Conservation (phyloP, 2,888 invertebrate species). For the Coenonympha arcania region DNA sequence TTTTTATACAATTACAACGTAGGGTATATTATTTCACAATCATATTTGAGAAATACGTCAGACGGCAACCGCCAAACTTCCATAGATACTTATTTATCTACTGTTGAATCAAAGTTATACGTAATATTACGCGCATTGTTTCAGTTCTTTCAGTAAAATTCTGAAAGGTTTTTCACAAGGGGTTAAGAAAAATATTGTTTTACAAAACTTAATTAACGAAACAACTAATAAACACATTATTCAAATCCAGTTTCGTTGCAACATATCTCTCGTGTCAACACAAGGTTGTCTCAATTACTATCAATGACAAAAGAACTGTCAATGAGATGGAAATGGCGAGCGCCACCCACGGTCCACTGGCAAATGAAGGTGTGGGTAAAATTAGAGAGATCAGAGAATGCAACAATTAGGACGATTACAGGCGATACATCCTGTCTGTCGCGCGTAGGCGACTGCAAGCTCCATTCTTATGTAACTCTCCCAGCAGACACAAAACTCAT, state of each 20-base stretch:
- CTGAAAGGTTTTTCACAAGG: too few species aligned
- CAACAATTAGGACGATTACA: conserved; percentile 58
- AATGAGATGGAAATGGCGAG: conserved; percentile 40
- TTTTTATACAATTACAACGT: too few species aligned
- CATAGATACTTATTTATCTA: too few species aligned
- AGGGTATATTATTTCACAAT: too few species aligned
- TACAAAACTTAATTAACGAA: not conserved
- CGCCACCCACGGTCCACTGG: conserved; percentile 38
- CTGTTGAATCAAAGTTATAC: too few species aligned
- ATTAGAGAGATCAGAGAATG: conserved; percentile 50
- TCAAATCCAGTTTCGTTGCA: not conserved
- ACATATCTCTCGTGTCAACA: conserved; percentile 3
- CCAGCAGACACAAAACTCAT: not conserved
- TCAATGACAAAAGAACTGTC: conserved; percentile 28
- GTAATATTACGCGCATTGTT: too few species aligned
- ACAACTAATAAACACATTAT: not conserved
- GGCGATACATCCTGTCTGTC: conserved; percentile 48
- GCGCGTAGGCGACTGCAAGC: conserved; percentile 39
- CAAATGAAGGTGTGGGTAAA: conserved; percentile 44
- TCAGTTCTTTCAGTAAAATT: too few species aligned
- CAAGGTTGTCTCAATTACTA: conserved; percentile 11
- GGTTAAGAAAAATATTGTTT: too few species aligned
- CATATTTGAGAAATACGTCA: too few species aligned
- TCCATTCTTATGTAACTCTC: not conserved
- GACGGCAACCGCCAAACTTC: too few species aligned